These are phyloP conservation scores for Syngnathus typhle DNA, from an alignment of 2,113 vertebrate genomes.

Conservation along the genomic window DNA sequence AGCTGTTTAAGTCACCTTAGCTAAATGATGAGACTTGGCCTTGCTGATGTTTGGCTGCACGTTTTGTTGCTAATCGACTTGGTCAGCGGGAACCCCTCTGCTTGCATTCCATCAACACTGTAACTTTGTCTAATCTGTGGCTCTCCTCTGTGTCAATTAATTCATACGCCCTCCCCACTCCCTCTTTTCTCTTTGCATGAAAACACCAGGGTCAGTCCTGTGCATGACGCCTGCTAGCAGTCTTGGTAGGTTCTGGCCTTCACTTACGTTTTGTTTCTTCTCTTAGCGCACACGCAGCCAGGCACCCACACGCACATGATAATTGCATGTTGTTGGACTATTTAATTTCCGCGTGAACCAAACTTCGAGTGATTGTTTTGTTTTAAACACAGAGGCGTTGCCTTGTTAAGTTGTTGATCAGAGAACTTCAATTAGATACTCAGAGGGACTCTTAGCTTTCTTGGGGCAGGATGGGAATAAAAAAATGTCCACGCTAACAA, in stretches of 20 bases:
- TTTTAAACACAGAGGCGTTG: not conserved
- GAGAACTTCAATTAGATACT: slow-evolving; percentile 70
- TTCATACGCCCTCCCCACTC: slow-evolving; percentile 21
- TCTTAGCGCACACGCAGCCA: not conserved
- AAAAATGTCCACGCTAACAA: slow-evolving; percentile 2
- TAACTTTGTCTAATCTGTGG: slow-evolving; percentile 56
- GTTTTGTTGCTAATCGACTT: not conserved
- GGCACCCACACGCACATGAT: not conserved
- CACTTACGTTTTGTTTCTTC: not conserved
- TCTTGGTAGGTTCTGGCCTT: slow-evolving; percentile 97
- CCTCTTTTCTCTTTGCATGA: slow-evolving; percentile 69
- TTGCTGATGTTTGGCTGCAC: slow-evolving; percentile 1
- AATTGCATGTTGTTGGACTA: not conserved
- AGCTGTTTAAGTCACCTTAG: not conserved
- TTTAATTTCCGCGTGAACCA: not conserved
- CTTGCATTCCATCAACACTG: slow-evolving; percentile 21
- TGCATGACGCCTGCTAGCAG: slow-evolving; percentile 99
- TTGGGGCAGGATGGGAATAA: slow-evolving; percentile 19
- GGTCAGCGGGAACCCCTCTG: slow-evolving; percentile 7
- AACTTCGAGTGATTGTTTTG: not conserved
- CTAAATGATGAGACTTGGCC: not conserved
- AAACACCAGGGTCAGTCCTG: slow-evolving; percentile 96
- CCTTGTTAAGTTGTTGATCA: slow-evolving; percentile 35
- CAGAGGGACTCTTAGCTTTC: slow-evolving; percentile 48
- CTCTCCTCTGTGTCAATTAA: slow-evolving; percentile 63